Conservation (phyloP, 2,113 vertebrate genomes). For the Neodontobutis hainanensis region DNA sequence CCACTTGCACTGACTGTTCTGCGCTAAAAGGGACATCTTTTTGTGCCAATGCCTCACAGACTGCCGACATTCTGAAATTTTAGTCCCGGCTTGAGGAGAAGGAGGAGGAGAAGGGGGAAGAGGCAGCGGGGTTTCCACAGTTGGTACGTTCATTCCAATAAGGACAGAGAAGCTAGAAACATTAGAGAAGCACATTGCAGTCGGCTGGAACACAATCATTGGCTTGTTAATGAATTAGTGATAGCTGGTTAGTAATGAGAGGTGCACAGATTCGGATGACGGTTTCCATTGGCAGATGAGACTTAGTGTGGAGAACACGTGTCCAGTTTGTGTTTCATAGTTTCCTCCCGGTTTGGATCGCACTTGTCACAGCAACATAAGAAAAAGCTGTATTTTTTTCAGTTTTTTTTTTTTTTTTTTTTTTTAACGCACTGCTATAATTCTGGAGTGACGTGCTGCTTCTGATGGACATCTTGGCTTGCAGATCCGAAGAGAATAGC, state of each 20-base stretch:
- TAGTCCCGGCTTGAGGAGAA: slow-evolving; percentile 53
- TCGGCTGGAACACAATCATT: slow-evolving; percentile 13
- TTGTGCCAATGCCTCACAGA: slow-evolving; percentile 44
- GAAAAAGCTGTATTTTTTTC: slow-evolving; percentile 52
- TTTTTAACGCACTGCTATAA: slow-evolving; percentile 5
- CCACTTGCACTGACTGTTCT: slow-evolving; percentile 17
- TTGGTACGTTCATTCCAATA: slow-evolving; percentile 66
- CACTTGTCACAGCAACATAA: slow-evolving; percentile 67
- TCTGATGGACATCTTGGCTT: slow-evolving; percentile 88
- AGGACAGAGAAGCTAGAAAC: slow-evolving; percentile 27
- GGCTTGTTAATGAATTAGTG: slow-evolving; percentile 57
- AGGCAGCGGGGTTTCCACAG: slow-evolving; percentile 55
- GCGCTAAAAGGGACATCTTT: slow-evolving; percentile 31
- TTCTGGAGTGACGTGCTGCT: slow-evolving; percentile 70
- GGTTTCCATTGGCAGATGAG: slow-evolving; percentile 74
- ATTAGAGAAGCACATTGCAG: background rate
- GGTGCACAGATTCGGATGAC: slow-evolving; percentile 62
- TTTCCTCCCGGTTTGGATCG: slow-evolving; percentile 68
- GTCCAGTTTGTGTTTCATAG: slow-evolving; percentile 67
- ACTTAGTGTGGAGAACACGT: slow-evolving; percentile 74
- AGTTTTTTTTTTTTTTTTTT: slow-evolving; percentile 5
- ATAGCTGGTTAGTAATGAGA: slow-evolving; percentile 65
- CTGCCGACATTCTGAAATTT: slow-evolving; percentile 59
- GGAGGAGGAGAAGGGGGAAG: slow-evolving; percentile 30
- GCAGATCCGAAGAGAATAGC: slow-evolving; percentile 82